Evolutionary conservation across 2,113 vertebrate species (phyloP), one percentile per base, ranked within the genome.

Genomic region (Cathartes aura): DNA sequence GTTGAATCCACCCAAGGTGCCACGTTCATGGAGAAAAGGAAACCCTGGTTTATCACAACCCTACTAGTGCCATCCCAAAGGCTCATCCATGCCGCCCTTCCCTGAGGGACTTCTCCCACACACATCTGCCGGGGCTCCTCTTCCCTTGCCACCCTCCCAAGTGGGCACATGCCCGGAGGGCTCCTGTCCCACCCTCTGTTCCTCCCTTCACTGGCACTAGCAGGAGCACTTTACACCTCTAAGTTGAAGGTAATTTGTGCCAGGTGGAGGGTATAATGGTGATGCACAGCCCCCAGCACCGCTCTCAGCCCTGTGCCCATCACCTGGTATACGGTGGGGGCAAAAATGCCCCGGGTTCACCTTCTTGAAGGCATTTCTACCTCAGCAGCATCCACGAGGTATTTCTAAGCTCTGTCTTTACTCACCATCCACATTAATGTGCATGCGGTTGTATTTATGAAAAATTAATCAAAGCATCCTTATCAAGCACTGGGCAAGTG

Each of bases 401-500:
- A 24, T 76, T 82, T 66, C 64, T 56, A 43, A 72, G 32, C 5
- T 42, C 42, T 32, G 43, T 6, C 30, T 43, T 79, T 85, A 62
- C 52, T 47, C 36, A 16, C 15, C 0, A 2, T 20, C 32, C 32
- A 24, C 29, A 8, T 53, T 8, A 10, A 17, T 2, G 29, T 32
- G 12, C 53, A 29, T 14, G 6, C 0, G 2, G 32, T 30, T 47
- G 16, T 74, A 24, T 23, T 48, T 42, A 52, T 19, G 38, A 50
- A 27, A 78, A 74, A 55, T 2, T 1, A 85, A 43, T 19, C n/a
- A 2, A 60, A 71, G 73, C 6, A 9, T 40, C 45, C 3, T 0
- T 50, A 59, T 27, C 0, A 1, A 86, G 52, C 38, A 52, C 1
- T 1, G n/a, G 1, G 3, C 0, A 2, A 73, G 60, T 6, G 23